phyloP scores from a whole-genome alignment of 2,797 vertebrate species.

The Petrocephalus sullivani region DNA sequence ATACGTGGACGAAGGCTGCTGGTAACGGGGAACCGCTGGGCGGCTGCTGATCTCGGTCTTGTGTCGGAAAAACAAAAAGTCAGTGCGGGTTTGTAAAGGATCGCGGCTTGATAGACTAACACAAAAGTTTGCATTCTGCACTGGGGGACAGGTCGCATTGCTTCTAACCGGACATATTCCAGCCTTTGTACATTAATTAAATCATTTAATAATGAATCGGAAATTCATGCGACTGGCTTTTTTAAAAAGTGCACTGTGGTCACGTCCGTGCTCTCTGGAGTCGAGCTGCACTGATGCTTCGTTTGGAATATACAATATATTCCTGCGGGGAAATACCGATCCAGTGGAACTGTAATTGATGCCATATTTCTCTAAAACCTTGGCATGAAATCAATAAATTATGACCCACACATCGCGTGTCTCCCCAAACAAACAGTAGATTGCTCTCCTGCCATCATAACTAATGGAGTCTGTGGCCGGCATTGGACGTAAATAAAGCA shows the following conservation, averaged over 20 bases:
- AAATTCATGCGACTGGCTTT: not conserved
- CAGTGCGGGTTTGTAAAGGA: not conserved
- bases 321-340: slow-evolving; percentile 3
- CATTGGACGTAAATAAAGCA: not conserved
- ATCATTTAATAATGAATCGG: not conserved
- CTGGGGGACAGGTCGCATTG: not conserved
- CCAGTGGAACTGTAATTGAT: slow-evolving; percentile 9
- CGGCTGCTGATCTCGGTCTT: not conserved
- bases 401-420: not conserved
- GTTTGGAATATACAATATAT: not conserved
- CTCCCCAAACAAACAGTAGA: slow-evolving; percentile 9
- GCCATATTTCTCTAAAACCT: not conserved
- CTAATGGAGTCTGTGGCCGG: not conserved
- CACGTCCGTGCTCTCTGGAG: not conserved
- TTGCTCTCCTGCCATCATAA: not conserved
- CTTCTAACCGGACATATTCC: not conserved
- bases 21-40: not conserved
- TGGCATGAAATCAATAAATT: slow-evolving; percentile 11
- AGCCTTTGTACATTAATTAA: not conserved
- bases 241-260: not conserved
- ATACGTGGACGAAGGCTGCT: not conserved
- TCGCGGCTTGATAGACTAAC: not conserved
- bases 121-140: not conserved
- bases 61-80: not conserved
- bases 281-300: not conserved